Evolutionary conservation across 1,140 invertebrate species (phyloP).

Genomic region (Cylas formicarius): DNA sequence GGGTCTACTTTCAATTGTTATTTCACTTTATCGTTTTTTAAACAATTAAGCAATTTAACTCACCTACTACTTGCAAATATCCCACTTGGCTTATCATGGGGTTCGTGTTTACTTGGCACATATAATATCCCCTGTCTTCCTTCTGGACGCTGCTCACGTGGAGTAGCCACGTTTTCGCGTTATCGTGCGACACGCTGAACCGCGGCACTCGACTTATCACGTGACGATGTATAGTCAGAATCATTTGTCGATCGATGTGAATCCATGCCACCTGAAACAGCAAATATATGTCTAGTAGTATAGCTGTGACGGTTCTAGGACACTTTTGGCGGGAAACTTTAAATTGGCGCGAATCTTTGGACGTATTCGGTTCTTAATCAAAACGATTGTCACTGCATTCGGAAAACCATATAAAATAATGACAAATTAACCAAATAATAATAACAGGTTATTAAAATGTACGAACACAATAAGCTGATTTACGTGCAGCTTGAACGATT

Average conservation of each 20-base stretch:
- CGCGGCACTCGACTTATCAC: conserved; percentile 80
- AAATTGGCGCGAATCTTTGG: too few species aligned
- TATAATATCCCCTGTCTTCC: conserved; percentile 83
- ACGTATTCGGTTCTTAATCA: too few species aligned
- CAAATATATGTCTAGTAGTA: too few species aligned
- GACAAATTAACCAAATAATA: too few species aligned
- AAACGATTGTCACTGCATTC: too few species aligned
- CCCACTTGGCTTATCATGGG: conserved; percentile 93
- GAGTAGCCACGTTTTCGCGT: conserved; percentile 84
- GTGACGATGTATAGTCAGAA: conserved; percentile 83
- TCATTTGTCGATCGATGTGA: conserved; percentile 90
- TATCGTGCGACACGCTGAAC: conserved; percentile 83
- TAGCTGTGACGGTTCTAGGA: too few species aligned
- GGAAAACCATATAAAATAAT: too few species aligned
- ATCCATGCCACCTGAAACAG: conserved; percentile 82
- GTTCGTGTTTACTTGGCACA: conserved; percentile 92
- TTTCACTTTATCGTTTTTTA: conserved; percentile 14
- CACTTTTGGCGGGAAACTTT: too few species aligned
- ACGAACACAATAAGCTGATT: too few species aligned
- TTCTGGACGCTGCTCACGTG: conserved; percentile 82
- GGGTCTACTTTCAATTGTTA: conserved; percentile 4
- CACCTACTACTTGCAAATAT: conserved; percentile 89
- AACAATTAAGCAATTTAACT: conserved; percentile 40
- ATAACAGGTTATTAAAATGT: too few species aligned
- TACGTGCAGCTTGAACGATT: too few species aligned